Conservation (phyloP, 2,888 invertebrate species). For the Clistopyga incitator region DNA sequence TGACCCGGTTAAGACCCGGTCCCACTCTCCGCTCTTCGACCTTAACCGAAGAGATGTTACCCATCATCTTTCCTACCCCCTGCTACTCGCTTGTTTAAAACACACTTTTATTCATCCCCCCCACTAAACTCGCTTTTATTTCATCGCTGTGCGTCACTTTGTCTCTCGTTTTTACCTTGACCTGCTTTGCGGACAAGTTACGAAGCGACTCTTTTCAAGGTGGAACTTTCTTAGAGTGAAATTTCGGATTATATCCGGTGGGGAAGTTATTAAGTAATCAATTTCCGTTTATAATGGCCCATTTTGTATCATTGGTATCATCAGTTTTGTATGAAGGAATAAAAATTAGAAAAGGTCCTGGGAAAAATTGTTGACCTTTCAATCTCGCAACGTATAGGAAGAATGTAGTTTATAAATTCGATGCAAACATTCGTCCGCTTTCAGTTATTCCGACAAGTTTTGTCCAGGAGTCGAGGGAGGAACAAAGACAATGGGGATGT, state of each 20-base stretch:
- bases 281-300: too few relatives aligned
- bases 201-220: not conserved
- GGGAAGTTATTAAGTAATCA: too few relatives aligned
- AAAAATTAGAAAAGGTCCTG: not conserved
- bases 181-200: not conserved
- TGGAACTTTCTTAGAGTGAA: not conserved
- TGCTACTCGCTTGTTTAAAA: slow-evolving; percentile 22
- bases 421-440: slow-evolving; percentile 54
- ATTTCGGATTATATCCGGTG: too few relatives aligned
- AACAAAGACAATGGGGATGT: slow-evolving; percentile 3
- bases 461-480: slow-evolving; percentile 16
- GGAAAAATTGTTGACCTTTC: slow-evolving; percentile 3
- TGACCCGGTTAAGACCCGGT: slow-evolving; percentile 36
- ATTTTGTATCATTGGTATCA: not conserved
- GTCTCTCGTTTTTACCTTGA: slow-evolving; percentile 19
- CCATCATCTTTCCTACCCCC: not conserved
- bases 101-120: slow-evolving; percentile 2
- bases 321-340: not conserved
- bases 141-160: slow-evolving; percentile 1
- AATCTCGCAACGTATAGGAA: not conserved
- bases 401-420: slow-evolving; percentile 23
- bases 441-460: slow-evolving; percentile 35
- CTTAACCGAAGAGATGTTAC: slow-evolving; percentile 22
- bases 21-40: not conserved
- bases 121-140: not conserved